Base-by-base conservation (phyloP, 92 coral and sea anemone species). In the Actinernus sp. region DNA sequence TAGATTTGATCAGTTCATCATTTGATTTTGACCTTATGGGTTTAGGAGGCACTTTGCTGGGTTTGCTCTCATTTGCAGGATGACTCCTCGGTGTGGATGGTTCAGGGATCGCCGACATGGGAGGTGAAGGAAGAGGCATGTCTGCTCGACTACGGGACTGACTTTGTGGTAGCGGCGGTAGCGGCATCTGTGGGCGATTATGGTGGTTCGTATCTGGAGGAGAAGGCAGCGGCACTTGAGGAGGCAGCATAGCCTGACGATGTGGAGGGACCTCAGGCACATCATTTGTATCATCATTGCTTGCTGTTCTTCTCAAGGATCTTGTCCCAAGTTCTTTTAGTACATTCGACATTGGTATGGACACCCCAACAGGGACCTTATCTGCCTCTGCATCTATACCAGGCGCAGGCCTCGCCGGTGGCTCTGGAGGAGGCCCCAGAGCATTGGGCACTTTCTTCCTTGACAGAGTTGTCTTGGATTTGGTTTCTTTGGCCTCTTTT, bases 391-490 rank as follows among this genome's bases (percentile, higher is more conserved):
- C 76, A 6, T 76, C 88, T 20, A 29, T 38, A 18, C 31, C 28
- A 29, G 55, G 21, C 13, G 52, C 30, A 26, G 87, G 87, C 57
- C 93, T 49, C 2, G 88, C 79, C 12, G 97, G 97, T 0, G 90
- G 97, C 31, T 81, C 93, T 33, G 93, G 97, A 2, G 93, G 97
- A 16, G 97, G 97, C 14, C 87, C 84, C 22, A 71, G 51, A 24
- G 77, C 87, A 48, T 82, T 85, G 16, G 81, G 39, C 3, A 53
- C 37, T 50, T 46, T 81, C 1, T 87, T 68, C 63, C 57, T 92
- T 36, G 64, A 76, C 14, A 76, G 74, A 17, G 85, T 71, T 47
- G 66, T 65, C 51, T 58, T 77, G 44, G 52, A 36, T 37, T 61
- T 79, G 26, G 77, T 21, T 40, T 59, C 73, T 19, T 53, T 41